Percentiles rank a stretch among this genome's conserved stretches.
Evolutionary conservation across 2,113 vertebrate genomes (phyloP).

Genomic region (Harpagus bidentatus): DNA sequence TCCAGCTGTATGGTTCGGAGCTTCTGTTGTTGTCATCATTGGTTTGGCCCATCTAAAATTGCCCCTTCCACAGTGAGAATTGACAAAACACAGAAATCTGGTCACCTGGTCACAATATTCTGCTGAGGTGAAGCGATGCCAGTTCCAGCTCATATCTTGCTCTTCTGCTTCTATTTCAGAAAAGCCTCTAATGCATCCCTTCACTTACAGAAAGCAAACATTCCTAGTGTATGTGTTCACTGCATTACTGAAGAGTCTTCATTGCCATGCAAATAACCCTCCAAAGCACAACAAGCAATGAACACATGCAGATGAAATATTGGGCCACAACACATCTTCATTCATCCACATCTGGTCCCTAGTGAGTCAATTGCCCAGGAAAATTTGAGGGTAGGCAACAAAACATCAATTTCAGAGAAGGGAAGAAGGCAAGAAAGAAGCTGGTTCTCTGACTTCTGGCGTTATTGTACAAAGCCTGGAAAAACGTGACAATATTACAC

Average conservation of each 20-base stretch:
- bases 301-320: neutral
- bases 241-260: neutral
- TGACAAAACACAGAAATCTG: conserved; percentile 61
- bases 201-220: conserved; percentile 40
- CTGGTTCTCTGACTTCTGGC: neutral
- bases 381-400: neutral
- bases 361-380: neutral
- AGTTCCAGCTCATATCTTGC: conserved; percentile 45
- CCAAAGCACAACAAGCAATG: neutral
- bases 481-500: neutral
- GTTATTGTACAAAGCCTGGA: neutral
- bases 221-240: neutral
- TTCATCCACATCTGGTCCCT: neutral
- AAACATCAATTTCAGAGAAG: neutral
- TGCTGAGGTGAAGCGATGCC: neutral
- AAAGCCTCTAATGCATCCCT: conserved; percentile 26
- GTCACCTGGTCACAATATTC: conserved; percentile 46
- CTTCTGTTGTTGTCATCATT: neutral
- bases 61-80: conserved; percentile 12
- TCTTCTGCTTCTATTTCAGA: conserved; percentile 45
- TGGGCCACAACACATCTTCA: accelerated
- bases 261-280: neutral
- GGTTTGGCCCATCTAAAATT: neutral
- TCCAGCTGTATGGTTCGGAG: conserved; percentile 10
- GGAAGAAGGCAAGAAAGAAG: neutral